Conservation (phyloP, 1,140 invertebrate species). For the Ctenoplectra terminalis region DNA sequence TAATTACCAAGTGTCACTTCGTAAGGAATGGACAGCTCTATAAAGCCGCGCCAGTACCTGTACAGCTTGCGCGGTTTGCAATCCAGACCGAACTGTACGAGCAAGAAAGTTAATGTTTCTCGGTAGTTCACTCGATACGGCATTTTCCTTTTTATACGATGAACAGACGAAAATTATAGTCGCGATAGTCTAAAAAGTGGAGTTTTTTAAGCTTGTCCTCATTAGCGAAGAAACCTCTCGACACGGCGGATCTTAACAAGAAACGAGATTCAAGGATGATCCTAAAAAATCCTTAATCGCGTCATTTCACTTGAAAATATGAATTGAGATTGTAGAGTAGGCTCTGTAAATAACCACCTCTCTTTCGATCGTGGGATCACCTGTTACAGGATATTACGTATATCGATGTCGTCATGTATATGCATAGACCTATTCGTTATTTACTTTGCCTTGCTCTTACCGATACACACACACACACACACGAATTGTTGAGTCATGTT, state of each 20-base stretch:
- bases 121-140: background rate
- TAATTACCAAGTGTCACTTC: background rate
- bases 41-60: background rate
- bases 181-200: background rate
- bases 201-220: background rate
- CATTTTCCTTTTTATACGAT: background rate
- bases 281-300: too few species aligned
- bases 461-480: background rate
- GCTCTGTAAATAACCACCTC: background rate
- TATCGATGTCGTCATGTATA: background rate
- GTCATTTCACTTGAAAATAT: background rate
- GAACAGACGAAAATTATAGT: conserved; percentile 2
- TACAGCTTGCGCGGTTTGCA: background rate
- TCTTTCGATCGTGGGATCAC: background rate
- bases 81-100: background rate
- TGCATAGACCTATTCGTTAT: background rate
- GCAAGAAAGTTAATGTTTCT: conserved; percentile 25
- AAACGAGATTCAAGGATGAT: background rate
- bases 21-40: background rate
- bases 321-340: background rate
- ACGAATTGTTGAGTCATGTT: background rate
- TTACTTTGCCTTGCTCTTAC: background rate
- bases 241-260: too few species aligned
- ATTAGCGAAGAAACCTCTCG: background rate
- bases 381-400: background rate